Evolutionary conservation across 2,113 vertebrate species (phyloP).

Genomic region (Bos indicus): DNA sequence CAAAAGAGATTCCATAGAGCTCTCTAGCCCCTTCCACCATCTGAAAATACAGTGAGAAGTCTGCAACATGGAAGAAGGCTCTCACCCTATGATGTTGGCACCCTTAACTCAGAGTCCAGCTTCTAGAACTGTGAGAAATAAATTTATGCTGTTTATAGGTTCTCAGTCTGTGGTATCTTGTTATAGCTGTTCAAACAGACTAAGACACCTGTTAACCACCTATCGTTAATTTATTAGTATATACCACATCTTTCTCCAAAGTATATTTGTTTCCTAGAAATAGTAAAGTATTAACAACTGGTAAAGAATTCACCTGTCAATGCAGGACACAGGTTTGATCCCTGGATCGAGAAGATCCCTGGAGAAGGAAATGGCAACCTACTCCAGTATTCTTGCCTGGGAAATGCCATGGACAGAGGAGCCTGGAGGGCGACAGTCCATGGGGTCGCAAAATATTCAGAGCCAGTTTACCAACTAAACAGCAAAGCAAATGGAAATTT

Average conservation of each 20-base stretch:
- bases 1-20: not conserved
- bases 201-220: not conserved
- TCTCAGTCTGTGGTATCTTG: not conserved
- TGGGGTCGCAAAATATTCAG: not conserved
- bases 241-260: not conserved
- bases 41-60: not conserved
- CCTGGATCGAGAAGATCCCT: not conserved
- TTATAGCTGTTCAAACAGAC: not conserved
- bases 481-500: not conserved
- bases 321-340: not conserved
- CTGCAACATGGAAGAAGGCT: not conserved
- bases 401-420: not conserved
- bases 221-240: not conserved
- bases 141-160: not conserved
- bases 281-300: not conserved
- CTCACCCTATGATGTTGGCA: not conserved
- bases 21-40: not conserved
- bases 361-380: not conserved
- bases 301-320: not conserved
- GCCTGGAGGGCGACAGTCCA: not conserved
- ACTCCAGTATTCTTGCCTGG: not conserved
- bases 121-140: not conserved
- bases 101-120: not conserved
- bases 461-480: not conserved
- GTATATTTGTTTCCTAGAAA: not conserved